Conservation (phyloP, 2,113 vertebrate genomes). For the Leucosticte australis region DNA sequence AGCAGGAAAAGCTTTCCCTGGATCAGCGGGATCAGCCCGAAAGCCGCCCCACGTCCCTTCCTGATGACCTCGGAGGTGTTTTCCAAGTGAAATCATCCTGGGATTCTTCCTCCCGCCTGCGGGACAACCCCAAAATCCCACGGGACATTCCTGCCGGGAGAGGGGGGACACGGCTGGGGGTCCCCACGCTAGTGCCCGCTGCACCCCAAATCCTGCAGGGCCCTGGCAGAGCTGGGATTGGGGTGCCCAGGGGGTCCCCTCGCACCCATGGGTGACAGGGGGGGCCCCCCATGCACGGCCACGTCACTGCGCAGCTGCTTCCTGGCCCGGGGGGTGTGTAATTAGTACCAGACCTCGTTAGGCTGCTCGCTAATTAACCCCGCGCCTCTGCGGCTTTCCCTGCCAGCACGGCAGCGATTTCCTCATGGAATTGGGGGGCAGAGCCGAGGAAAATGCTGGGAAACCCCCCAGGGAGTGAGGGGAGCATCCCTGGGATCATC, state of each 20-base stretch:
- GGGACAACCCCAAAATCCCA: accelerated
- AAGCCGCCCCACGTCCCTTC: neutral
- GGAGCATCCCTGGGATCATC: accelerated
- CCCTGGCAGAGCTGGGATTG: neutral
- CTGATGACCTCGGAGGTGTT: accelerated
- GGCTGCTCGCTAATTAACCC: neutral
- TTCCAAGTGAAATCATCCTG: neutral
- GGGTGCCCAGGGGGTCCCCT: neutral
- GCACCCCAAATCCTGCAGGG: neutral
- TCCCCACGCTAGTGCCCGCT: neutral
- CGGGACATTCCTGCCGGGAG: accelerated
- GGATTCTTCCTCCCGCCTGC: neutral
- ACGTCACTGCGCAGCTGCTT: neutral
- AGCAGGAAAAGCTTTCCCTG: neutral
- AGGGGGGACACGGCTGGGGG: neutral
- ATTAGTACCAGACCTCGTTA: neutral
- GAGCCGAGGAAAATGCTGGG: neutral
- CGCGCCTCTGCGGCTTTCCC: neutral
- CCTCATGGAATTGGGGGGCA: accelerated
- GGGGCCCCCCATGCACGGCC: accelerated
- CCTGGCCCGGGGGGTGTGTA: accelerated
- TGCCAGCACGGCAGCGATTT: neutral
- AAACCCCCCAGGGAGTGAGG: neutral
- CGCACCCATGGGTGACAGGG: neutral
- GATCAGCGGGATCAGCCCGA: accelerated